phyloP scores from a whole-genome alignment of 2,888 invertebrate genomes.

The Thera obeliscata region DNA sequence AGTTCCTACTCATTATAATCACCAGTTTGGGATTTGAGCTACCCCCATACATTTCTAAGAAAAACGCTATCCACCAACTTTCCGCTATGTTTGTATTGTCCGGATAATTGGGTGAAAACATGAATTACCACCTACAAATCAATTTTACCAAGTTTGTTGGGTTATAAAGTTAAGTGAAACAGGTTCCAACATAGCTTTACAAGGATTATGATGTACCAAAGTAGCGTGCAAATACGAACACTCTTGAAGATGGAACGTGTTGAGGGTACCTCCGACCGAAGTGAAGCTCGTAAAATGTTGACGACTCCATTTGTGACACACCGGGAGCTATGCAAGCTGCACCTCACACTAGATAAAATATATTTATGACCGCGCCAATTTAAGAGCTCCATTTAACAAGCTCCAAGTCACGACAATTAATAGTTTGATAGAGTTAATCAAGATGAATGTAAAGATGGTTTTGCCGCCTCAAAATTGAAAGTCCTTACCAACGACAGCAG shows the following conservation, averaged over 20 bases:
- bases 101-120: too few relatives aligned
- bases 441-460: slow-evolving; percentile 35
- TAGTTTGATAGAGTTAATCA: slow-evolving; percentile 51
- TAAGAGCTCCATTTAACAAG: slow-evolving; percentile 20
- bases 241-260: slow-evolving; percentile 30
- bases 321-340: slow-evolving; percentile 22
- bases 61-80: too few relatives aligned
- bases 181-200: not conserved
- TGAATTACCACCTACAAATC: too few relatives aligned
- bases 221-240: slow-evolving; percentile 6
- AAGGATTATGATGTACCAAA: not conserved
- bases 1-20: too few relatives aligned
- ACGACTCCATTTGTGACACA: slow-evolving; percentile 29
- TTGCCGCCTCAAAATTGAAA: slow-evolving; percentile 13
- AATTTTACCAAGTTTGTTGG: not conserved
- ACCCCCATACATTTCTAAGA: too few relatives aligned
- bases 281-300: slow-evolving; percentile 36
- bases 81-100: too few relatives aligned
- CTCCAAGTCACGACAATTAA: slow-evolving; percentile 33
- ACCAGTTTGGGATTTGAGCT: too few relatives aligned
- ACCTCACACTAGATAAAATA: slow-evolving; percentile 19
- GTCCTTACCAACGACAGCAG: slow-evolving; percentile 31
- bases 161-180: not conserved
- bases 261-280: slow-evolving; percentile 21
- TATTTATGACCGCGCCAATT: slow-evolving; percentile 12